Evolutionary conservation across 2,113 vertebrate species (phyloP), one percentile per base, ranked within the genome.

Genomic region (Hyperopisus bebe): DNA sequence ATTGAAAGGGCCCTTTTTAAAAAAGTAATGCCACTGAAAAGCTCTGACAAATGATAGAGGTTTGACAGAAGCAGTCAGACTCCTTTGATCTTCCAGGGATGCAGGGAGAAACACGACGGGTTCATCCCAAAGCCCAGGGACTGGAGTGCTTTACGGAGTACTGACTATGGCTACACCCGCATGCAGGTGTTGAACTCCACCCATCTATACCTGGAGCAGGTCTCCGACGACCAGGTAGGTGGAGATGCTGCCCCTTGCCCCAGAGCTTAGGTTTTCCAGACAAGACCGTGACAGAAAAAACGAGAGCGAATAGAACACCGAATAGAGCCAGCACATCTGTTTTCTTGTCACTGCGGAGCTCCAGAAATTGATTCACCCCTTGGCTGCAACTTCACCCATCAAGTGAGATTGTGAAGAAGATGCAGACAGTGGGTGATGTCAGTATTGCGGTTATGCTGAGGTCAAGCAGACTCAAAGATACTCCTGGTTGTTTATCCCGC

Each of bases 201-300:
- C 48, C 97, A 97, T 89, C 27, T 98, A 58, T 96, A 97, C 93
- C 88, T 98, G 92, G 97, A 98, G 93, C 97, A 98, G 93, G 96
- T 98, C 89, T 98, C 97, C 0, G 97, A 98, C 2, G 97, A 98
- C 92, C 96, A 97, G 97, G 97, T 98, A 90, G 93, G 95, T 27
- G 44, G 21, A 24, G 48, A 51, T 80, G 6, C n/a, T 80, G n/a
- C 9, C 58, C 19, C 4, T 9, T n/a, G 31, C 48, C 7, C 62
- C 50, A 15, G 47, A 55, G 62, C 39, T 47, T 88, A 9, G 8
- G 5, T 27, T 46, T 51, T 83, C 27, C 62, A 62, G 70, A 21
- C 53, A 21, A 47, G 62, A 35, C n/a, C 0, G 39, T 24, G 47
- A 24, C 53, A n/a, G 39, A 42, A 24, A 42, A 35, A 44, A n/a